Percentiles rank a stretch among this genome's conserved stretches.
Conservation (phyloP, 2,888 invertebrate species). For the Aspidiotus rigidus region DNA sequence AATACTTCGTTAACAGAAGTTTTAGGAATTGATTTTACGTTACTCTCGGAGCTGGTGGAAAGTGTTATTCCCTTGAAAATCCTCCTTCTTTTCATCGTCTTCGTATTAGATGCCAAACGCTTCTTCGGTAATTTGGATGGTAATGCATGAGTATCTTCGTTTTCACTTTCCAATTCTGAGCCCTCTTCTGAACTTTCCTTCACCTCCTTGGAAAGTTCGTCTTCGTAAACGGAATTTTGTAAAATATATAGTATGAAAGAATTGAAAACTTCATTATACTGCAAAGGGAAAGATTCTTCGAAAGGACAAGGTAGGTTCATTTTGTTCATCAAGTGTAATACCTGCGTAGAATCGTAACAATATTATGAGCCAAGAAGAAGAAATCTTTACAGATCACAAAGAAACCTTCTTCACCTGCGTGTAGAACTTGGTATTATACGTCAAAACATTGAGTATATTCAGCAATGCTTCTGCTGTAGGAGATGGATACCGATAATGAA, state of each 20-base stretch:
- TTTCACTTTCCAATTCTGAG: slow-evolving; percentile 36
- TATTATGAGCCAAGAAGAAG: neutral
- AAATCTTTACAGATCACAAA: slow-evolving; percentile 1
- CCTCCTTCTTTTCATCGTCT: slow-evolving; percentile 42
- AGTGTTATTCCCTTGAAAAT: neutral
- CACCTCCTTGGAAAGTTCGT: neutral
- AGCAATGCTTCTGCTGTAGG: slow-evolving; percentile 61
- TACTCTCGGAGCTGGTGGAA: neutral
- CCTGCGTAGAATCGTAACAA: slow-evolving; percentile 45
- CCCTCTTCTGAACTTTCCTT: slow-evolving; percentile 31
- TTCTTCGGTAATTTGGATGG: neutral
- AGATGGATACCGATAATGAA: slow-evolving; percentile 72
- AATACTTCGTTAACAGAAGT: slow-evolving; percentile 48
- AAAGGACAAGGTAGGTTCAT: slow-evolving; percentile 86
- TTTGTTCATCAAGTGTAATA: slow-evolving; percentile 87
- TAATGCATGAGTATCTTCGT: slow-evolving; percentile 1
- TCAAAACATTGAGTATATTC: slow-evolving; percentile 67
- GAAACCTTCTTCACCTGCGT: slow-evolving; percentile 44
- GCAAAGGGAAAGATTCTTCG: slow-evolving; percentile 44
- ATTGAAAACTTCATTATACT: slow-evolving; percentile 9
- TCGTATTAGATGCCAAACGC: slow-evolving; percentile 43
- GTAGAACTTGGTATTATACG: slow-evolving; percentile 71
- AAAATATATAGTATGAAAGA: slow-evolving; percentile 9
- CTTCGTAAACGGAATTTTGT: neutral
- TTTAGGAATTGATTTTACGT: slow-evolving; percentile 29